Evolutionary conservation across 2,797 vertebrate genomes (phyloP).

Genomic region (Gallinago stenura): DNA sequence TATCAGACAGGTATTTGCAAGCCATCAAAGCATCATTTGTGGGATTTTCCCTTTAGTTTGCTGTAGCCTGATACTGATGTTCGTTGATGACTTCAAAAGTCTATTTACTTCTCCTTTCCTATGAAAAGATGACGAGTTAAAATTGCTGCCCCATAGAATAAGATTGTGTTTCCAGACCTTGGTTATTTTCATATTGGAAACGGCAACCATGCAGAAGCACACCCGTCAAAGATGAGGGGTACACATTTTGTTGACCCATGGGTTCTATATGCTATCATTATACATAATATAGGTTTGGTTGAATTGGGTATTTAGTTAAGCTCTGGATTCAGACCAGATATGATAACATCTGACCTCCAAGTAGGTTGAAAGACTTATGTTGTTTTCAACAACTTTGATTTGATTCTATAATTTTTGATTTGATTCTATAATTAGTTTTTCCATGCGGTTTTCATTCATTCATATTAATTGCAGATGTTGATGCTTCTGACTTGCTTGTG

Average conservation of each 20-base stretch:
- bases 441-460: background rate
- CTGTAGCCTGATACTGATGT: background rate
- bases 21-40: background rate
- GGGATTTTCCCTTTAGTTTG: background rate
- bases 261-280: background rate
- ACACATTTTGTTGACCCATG: rapidly evolving
- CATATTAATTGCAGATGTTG: background rate
- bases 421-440: background rate
- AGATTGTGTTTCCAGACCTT: background rate
- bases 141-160: background rate
- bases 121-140: background rate
- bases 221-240: background rate
- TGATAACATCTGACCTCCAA: background rate
- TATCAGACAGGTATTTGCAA: background rate
- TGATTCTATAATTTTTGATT: background rate
- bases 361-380: background rate
- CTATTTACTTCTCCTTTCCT: background rate
- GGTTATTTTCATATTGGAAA: background rate
- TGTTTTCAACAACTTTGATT: background rate
- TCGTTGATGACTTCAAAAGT: background rate
- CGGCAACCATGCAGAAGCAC: background rate
- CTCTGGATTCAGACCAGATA: background rate
- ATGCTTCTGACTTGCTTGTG: background rate
- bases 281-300: rapidly evolving
- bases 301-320: background rate